Evolutionary conservation across 2,888 invertebrate species (phyloP), one percentile per base, ranked within the genome.

Genomic region (Clepsis dumicolana): DNA sequence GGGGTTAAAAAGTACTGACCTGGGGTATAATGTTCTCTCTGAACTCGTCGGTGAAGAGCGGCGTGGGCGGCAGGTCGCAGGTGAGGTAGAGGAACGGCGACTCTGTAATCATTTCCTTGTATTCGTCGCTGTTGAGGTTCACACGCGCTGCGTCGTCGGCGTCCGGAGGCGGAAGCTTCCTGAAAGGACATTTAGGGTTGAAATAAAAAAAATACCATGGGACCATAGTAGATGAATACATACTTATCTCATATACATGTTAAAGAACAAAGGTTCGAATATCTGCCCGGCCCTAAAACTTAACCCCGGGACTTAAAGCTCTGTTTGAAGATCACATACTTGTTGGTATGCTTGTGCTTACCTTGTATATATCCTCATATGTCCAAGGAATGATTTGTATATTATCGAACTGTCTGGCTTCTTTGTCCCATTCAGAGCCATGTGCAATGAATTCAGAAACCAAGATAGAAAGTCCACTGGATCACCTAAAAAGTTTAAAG

Each of bases 11-110:
- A 4, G 41, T 25, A 12, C 44, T 25, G 18, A 97, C 98, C 94
- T 99, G 99, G 54, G 99, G 99, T 83, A 99, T 99, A 77, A 99
- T 99, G 88, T 99, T 99, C 93, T 99, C 99, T 74, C 98, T 95
- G 78, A 98, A 97, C 87, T 99, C 99, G 88, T 99, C 99, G 70
- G 98, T 99, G 84, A 99, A 99, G 16, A 99, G 94, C 0, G 99
- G 99, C 0, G 99, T 98, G 0, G 99, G 98, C 0, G 99, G 99
- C 68, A 99, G 94, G 90, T 99, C 99, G 83, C 99, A 98, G 0
- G 99, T 99, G 70, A 99, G 94, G 88, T 98, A 99, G 53, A 99
- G 93, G 89, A 99, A 99, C 14, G 98, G 98, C 0, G 98, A 97
- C 77, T 98, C 98, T 0, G 98, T 97, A 64, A 96, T 95, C 79